Base-by-base conservation (phyloP, 2,888 invertebrate species). In the Drepanosiphum platanoidis region DNA sequence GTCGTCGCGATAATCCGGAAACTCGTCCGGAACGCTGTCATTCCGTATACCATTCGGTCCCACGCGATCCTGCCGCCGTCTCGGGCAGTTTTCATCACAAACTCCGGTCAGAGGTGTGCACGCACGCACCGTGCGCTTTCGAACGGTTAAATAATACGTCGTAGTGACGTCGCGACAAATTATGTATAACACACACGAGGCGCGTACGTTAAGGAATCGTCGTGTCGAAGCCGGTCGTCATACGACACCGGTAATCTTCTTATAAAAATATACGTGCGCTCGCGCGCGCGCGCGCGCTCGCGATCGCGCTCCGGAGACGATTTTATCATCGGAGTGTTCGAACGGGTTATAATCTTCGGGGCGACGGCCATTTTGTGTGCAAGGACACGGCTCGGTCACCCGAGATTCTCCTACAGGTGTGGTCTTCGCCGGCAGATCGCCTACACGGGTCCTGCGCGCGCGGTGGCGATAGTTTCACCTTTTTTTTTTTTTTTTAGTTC, bases 381-480 rank as follows among this genome's bases (percentile, higher is more conserved):
- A 74, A 75, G 75, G 75, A 75, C 75, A 34, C 32, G 52, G 32
- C 27, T n/a, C 64, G 72, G 83, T 66, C 74, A 83, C 46, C 83
- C 74, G 83, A 83, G 83, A 83, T 83, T 83, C n/a, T n/a, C 83
- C 83, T 83, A 83, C 83, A 83, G 83, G 83, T 83, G 83, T 83
- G 83, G 83, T 83, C 83, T 70, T 80, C 70, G 36, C 3, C 34
- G 70, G n/a, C n/a, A n/a, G n/a, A n/a, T n/a, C n/a, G n/a, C n/a
- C n/a, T n/a, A n/a, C n/a, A n/a, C n/a, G n/a, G n/a, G n/a, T 68
- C 46, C 79, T 52, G 52, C 52, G 22, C 4, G 18, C 52, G 9
- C 8, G 27, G 61, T 27, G 27, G 61, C 13, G 13, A 30, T 64
- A 13, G 64, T 64, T 27, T 64, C 27, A 27, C 18, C 9, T 7